Evolutionary conservation across 2,113 vertebrate genomes (phyloP), one percentile per base, ranked within the genome.

Genomic region (Lepisosteus osseus): DNA sequence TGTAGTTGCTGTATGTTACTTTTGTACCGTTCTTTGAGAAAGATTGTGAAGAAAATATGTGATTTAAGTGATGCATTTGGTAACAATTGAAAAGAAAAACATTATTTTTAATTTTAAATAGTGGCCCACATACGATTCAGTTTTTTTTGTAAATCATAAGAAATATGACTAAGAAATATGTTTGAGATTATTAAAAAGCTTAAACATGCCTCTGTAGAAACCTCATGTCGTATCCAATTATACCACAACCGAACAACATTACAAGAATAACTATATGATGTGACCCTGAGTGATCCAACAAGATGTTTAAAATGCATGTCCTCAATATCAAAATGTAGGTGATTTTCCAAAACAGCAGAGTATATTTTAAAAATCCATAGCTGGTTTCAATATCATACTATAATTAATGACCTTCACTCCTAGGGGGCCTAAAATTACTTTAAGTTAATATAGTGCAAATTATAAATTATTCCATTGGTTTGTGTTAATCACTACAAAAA

Each of bases 391-490:
- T 89, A 88, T 89, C 86, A 80, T 75, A 74, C 74, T 29, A 74
- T 85, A 87, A 91, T 90, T 88, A 89, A 78, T 82, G 86, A 88
- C 81, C 82, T 83, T 73, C 72, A 77, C 85, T 85, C 72, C 77
- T 65, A 77, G 79, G 85, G 82, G 77, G 83, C 81, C 84, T 74
- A 61, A 75, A 85, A 86, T 83, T 81, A 71, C 80, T 75, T 65
- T 71, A 68, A 71, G 83, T 80, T 86, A 86, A 83, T 86, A 80
- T 75, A 77, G 77, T 70, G 54, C 74, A 77, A 80, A 82, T 87
- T 79, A 88, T 89, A 86, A 87, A 90, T 93, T 86, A 89, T 90
- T 91, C 84, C 81, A 88, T 85, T 87, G 84, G 84, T 87, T 81
- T 82, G 81, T 87, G 88, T 88, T 92, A 88, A 90, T 89, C 85